Evolutionary conservation across 2,797 vertebrate species (phyloP).

Genomic region (Menidia menidia): DNA sequence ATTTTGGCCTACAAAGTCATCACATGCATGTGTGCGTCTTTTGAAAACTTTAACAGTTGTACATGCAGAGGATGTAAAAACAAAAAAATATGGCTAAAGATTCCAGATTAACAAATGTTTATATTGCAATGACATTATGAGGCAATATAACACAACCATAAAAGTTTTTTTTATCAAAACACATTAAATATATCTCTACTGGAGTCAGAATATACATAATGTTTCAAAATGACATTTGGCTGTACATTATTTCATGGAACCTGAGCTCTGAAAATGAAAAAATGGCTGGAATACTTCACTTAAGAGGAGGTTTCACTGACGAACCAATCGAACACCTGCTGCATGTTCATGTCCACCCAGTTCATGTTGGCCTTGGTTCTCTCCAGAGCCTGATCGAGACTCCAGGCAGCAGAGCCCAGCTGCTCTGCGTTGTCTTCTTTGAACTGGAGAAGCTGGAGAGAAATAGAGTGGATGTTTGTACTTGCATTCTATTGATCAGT

Average conservation of each 20-base stretch:
- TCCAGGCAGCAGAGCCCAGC: constrained; percentile 73
- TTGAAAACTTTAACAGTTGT: not conserved
- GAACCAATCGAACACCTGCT: constrained; percentile 81
- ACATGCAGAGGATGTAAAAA: not conserved
- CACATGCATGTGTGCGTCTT: no score
- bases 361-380: constrained; percentile 86
- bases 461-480: constrained; percentile 4
- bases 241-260: constrained; percentile 5
- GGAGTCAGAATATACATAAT: constrained; percentile 6
- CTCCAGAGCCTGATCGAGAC: constrained; percentile 87
- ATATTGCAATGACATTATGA: not conserved
- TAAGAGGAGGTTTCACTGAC: not conserved
- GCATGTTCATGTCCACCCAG: constrained; percentile 86
- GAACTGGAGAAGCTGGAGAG: constrained; percentile 85
- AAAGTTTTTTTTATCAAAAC: constrained; percentile 24
- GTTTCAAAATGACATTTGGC: constrained; percentile 11
- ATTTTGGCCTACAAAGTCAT: no score
- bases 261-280: no score
- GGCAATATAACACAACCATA: constrained; percentile 3
- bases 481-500: not conserved
- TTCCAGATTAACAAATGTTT: not conserved
- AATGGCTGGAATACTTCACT: constrained; percentile 4
- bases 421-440: constrained; percentile 75
- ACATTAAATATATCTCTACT: constrained; percentile 9
- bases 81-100: not conserved